phyloP scores from a whole-genome alignment of 2,113 vertebrate species.

The Oryzias curvinotus region DNA sequence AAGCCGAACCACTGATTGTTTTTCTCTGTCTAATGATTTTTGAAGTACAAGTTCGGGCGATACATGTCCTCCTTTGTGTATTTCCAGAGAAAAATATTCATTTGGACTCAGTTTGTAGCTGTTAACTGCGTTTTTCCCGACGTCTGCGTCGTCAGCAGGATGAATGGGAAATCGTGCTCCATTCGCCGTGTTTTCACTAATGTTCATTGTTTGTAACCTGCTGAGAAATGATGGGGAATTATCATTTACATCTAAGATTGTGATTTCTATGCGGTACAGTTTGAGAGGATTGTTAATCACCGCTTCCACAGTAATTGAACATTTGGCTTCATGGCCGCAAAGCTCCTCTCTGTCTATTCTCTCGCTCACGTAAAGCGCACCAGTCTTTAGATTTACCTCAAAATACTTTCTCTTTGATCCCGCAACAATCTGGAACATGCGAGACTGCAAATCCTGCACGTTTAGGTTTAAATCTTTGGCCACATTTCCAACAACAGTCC shows the following conservation, averaged over 20 bases:
- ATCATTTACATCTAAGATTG: conserved; percentile 66
- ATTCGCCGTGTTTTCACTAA: conserved; percentile 49
- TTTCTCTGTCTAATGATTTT: conserved; percentile 82
- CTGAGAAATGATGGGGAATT: conserved; percentile 56
- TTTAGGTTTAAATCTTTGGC: conserved; percentile 63
- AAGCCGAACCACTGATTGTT: conserved; percentile 74
- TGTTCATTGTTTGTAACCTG: not conserved
- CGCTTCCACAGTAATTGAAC: conserved; percentile 53
- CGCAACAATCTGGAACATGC: conserved; percentile 58
- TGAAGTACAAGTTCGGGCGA: conserved; percentile 79
- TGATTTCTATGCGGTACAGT: conserved; percentile 60
- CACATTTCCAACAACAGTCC: conserved; percentile 63
- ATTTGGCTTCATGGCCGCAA: conserved; percentile 32
- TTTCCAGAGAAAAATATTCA: conserved; percentile 56
- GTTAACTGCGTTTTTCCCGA: conserved; percentile 67
- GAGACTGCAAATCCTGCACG: conserved; percentile 50
- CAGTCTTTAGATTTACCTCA: conserved; percentile 64
- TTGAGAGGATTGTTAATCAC: conserved; percentile 63
- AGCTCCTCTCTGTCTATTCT: conserved; percentile 59
- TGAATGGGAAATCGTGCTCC: conserved; percentile 57
- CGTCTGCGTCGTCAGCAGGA: conserved; percentile 61
- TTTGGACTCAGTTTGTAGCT: conserved; percentile 65
- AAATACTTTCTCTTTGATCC: conserved; percentile 59
- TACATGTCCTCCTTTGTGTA: conserved; percentile 56
- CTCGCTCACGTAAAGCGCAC: conserved; percentile 49